Conservation (phyloP, 1,140 invertebrate species). For the Ptiloglossa arizonensis region DNA sequence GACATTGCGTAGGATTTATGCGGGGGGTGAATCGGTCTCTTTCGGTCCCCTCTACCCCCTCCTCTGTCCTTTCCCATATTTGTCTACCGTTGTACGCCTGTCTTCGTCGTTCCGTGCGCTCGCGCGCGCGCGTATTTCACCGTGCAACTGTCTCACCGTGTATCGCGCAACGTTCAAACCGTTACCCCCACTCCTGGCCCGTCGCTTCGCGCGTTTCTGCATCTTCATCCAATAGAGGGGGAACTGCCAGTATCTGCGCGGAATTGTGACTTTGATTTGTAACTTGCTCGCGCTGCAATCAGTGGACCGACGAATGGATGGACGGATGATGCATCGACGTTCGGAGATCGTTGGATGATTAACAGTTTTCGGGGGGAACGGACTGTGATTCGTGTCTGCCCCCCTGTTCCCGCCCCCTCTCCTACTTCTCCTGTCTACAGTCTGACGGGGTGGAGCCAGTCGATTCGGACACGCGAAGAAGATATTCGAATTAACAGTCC, state of each 20-base stretch:
- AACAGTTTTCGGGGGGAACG: constrained; percentile 45
- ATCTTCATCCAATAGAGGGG: constrained; percentile 34
- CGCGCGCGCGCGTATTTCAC: neutral
- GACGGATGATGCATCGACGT: constrained; percentile 48
- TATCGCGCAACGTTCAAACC: neutral
- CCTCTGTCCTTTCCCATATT: neutral
- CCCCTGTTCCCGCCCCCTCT: too few species aligned
- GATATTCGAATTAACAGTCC: neutral
- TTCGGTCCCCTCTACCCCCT: neutral
- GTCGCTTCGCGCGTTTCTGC: constrained; percentile 36
- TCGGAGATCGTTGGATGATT: constrained; percentile 61
- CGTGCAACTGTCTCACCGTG: neutral
- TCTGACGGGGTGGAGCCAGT: neutral
- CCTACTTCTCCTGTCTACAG: too few species aligned
- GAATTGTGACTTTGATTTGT: constrained; percentile 66
- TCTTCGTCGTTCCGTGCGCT: constrained; percentile 11
- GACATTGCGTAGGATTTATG: constrained; percentile 45
- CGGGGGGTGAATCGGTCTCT: constrained; percentile 1
- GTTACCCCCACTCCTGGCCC: neutral
- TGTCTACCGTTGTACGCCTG: neutral
- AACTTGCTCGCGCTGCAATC: constrained; percentile 57
- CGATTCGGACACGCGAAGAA: neutral
- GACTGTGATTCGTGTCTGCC: neutral
- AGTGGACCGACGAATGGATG: constrained; percentile 48
- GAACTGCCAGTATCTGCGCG: constrained; percentile 19